These are phyloP conservation scores for Notolabrus celidotus DNA, from an alignment of 2,797 vertebrate genomes.

Conservation along the genomic window DNA sequence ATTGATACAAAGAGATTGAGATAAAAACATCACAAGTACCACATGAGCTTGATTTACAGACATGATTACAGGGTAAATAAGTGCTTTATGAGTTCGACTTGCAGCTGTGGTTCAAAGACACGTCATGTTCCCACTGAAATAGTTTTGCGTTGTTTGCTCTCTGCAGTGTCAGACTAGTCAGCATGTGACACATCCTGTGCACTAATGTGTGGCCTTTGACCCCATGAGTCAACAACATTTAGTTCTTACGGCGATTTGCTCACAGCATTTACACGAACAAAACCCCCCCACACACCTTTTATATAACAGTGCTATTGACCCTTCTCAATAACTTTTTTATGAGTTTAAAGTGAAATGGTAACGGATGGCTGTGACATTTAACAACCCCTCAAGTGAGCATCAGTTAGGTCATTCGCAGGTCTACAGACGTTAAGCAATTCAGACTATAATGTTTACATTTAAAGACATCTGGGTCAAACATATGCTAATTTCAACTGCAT, in stretches of 20 bases:
- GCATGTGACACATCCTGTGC: conserved; percentile 28
- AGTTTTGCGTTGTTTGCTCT: background rate
- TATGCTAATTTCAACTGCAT: too few species aligned
- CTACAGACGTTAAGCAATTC: background rate
- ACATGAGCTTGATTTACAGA: background rate
- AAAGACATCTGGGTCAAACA: too few species aligned
- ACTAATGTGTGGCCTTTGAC: conserved; percentile 33
- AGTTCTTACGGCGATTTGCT: conserved; percentile 7
- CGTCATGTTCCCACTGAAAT: background rate
- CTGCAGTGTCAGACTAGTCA: background rate
- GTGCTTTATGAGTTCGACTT: conserved; percentile 7
- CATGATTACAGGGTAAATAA: conserved; percentile 1
- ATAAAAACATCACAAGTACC: background rate
- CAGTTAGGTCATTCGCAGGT: background rate
- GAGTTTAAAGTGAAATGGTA: background rate
- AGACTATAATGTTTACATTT: too few species aligned
- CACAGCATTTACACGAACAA: conserved; percentile 19
- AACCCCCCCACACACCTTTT: conserved; percentile 3
- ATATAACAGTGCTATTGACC: background rate
- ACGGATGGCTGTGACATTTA: background rate
- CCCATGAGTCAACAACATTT: conserved; percentile 38
- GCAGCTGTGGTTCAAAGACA: conserved; percentile 5
- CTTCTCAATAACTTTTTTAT: conserved; percentile 1
- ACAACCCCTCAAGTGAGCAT: background rate
- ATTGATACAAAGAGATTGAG: background rate